A percentile compares a stretch with the other conserved stretches of the same genome.
These are phyloP conservation scores for Buceros bicornis DNA, from an alignment of 2,797 vertebrate species.

Conservation along the genomic window DNA sequence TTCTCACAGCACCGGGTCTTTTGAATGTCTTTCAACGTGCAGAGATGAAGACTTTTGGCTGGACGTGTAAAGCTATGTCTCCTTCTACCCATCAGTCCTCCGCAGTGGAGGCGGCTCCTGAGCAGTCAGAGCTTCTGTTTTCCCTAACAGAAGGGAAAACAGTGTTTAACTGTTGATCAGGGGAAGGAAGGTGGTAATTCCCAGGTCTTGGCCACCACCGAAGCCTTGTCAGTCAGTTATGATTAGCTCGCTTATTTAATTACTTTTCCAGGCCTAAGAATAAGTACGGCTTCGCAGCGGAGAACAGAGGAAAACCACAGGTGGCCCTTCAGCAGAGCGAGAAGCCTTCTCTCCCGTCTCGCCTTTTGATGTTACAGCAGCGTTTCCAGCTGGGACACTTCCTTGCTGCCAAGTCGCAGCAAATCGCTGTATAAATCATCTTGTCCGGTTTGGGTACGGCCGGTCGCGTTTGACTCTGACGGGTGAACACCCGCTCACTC, in stretches of 20 bases:
- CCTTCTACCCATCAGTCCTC: background rate
- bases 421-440: constrained; percentile 54
- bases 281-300: background rate
- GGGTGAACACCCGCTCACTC: background rate
- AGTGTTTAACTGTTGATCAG: background rate
- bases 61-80: background rate
- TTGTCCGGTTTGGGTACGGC: background rate
- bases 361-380: background rate
- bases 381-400: constrained; percentile 46
- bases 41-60: background rate
- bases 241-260: constrained; percentile 61
- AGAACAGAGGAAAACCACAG: constrained; percentile 22
- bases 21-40: background rate
- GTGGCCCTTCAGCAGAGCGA: background rate
- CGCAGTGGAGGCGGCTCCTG: background rate
- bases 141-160: background rate
- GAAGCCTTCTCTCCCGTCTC: background rate
- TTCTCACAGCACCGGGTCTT: background rate
- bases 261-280: constrained; percentile 36
- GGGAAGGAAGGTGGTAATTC: constrained; percentile 17
- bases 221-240: constrained; percentile 7
- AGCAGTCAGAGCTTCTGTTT: background rate
- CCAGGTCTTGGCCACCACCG: constrained; percentile 9
- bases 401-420: constrained; percentile 50
- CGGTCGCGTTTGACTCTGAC: background rate